phyloP scores from a whole-genome alignment of 2,888 invertebrate species.

The Polyommatus icarus region DNA sequence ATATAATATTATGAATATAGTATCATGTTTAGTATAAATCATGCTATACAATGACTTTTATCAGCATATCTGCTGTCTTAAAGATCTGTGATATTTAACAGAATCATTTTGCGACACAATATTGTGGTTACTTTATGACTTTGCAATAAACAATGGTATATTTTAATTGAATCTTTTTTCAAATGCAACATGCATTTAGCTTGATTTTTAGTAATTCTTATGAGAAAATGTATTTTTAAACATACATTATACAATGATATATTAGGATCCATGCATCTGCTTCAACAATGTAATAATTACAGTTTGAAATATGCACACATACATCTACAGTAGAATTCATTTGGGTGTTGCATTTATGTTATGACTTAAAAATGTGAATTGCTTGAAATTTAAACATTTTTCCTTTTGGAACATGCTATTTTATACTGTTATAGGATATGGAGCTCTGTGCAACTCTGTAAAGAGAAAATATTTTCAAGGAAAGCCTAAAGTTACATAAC shows the following conservation, averaged over 20 bases:
- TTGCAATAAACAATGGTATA: neutral
- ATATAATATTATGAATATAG: neutral
- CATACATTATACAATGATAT: neutral
- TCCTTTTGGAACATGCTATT: neutral
- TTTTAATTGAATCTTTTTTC: neutral
- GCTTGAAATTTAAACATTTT: neutral
- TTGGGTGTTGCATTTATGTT: neutral
- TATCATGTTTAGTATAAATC: neutral
- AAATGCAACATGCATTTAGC: neutral
- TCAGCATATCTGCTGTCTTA: neutral
- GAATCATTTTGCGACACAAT: neutral
- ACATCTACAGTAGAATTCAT: neutral
- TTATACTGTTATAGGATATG: neutral
- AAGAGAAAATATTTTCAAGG: neutral
- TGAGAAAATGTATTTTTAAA: neutral
- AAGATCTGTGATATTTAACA: neutral
- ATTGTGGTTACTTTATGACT: neutral
- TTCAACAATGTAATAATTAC: neutral
- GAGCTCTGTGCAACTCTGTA: neutral
- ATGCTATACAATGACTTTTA: neutral
- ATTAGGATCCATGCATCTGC: neutral
- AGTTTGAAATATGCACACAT: neutral
- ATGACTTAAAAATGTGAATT: neutral
- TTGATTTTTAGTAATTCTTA: neutral
- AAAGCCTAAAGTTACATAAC: slow-evolving; percentile 33